Percentiles rank a stretch among this genome's conserved stretches.
phyloP scores from a whole-genome alignment of 2,113 vertebrate species.

The Pseudonaja textilis region DNA sequence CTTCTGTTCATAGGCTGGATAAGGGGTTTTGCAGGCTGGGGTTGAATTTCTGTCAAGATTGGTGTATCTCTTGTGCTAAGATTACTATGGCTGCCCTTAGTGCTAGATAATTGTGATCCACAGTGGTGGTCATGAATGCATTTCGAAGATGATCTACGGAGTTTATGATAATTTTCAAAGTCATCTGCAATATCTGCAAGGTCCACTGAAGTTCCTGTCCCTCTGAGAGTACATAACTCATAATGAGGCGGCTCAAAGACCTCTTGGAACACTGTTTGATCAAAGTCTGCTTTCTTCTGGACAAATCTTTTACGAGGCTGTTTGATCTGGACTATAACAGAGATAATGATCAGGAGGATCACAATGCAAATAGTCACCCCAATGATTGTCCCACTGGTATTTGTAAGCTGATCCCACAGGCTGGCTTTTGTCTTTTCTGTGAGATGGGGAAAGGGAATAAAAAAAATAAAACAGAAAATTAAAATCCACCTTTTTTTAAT shows the following conservation, averaged over 20 bases:
- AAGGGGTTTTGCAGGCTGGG: slow-evolving; percentile 85
- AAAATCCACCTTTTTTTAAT: slow-evolving; percentile 19
- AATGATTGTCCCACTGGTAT: slow-evolving; percentile 95
- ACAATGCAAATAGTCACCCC: slow-evolving; percentile 96
- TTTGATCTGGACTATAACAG: slow-evolving; percentile 95
- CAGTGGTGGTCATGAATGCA: slow-evolving; percentile 98
- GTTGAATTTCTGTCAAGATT: slow-evolving; percentile 85
- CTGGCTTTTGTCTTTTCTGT: slow-evolving; percentile 93
- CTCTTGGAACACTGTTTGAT: slow-evolving; percentile 98
- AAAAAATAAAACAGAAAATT: not conserved
- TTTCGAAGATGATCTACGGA: slow-evolving; percentile 92
- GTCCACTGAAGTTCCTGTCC: slow-evolving; percentile 82
- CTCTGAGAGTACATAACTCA: slow-evolving; percentile 91
- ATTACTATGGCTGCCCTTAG: slow-evolving; percentile 90
- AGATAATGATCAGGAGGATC: slow-evolving; percentile 91
- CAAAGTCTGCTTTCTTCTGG: slow-evolving; percentile 90
- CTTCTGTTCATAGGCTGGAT: slow-evolving; percentile 85
- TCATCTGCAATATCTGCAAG: slow-evolving; percentile 92
- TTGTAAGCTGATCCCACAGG: slow-evolving; percentile 96
- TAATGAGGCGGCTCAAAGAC: slow-evolving; percentile 97
- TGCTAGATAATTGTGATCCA: slow-evolving; percentile 87
- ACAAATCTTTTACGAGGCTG: slow-evolving; percentile 98
- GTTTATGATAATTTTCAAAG: slow-evolving; percentile 93
- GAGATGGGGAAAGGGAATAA: slow-evolving; percentile 24
- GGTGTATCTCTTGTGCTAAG: slow-evolving; percentile 87